Evolutionary conservation across 1,140 invertebrate genomes (phyloP).

Genomic region (Leucophenga varia): DNA sequence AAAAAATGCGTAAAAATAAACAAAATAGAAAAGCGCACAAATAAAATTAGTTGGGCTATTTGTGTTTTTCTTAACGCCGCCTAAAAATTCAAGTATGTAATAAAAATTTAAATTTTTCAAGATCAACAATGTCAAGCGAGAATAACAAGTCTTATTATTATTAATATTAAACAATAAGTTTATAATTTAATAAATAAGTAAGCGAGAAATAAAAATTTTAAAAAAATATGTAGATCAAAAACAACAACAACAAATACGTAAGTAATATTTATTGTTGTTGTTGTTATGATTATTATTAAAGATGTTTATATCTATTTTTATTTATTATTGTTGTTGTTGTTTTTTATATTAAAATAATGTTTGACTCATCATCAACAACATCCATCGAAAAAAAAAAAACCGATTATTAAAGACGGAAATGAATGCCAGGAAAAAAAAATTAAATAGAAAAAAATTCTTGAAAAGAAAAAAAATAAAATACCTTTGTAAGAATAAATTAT

Average conservation of each 20-base stretch:
- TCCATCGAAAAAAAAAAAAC: too few relatives aligned
- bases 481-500: constrained; percentile 47
- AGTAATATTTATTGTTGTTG: constrained; percentile 24
- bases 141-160: constrained; percentile 33
- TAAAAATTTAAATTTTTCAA: too few relatives aligned
- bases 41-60: too few relatives aligned
- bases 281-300: constrained; percentile 17
- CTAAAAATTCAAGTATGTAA: too few relatives aligned
- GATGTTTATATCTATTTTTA: too few relatives aligned
- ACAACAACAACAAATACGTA: constrained; percentile 27
- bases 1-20: too few relatives aligned
- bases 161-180: constrained; percentile 46
- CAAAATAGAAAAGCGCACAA: too few relatives aligned
- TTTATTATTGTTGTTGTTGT: constrained; percentile 20
- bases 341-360: constrained; percentile 45
- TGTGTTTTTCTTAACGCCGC: too few relatives aligned
- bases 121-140: too few relatives aligned
- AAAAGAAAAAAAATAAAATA: constrained; percentile 28
- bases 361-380: constrained; percentile 41
- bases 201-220: too few relatives aligned
- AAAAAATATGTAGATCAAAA: constrained; percentile 42
- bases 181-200: constrained; percentile 47
- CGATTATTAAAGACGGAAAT: constrained; percentile 53
- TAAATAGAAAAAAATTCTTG: constrained; percentile 26
- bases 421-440: constrained; percentile 34